Evolutionary conservation across 2,113 vertebrate genomes (phyloP), one percentile per base, ranked within the genome.

Genomic region (Zosterops pallidus): DNA sequence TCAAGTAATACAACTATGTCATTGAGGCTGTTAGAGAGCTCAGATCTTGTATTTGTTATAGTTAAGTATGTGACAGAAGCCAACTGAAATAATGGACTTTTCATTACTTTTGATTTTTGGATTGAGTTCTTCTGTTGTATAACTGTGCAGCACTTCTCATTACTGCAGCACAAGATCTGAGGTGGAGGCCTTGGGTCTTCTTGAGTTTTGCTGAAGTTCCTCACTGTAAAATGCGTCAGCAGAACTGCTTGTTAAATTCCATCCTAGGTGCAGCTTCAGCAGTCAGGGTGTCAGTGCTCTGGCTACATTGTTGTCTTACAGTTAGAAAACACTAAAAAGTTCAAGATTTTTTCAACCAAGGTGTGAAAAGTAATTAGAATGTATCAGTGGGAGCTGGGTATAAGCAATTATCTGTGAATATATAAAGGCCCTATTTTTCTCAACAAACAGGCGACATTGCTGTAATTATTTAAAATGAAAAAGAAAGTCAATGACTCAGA

Each of bases 381-480:
- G 65, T 94, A 96, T 97, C 77, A 4, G 62, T 86, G 86, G 56
- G 31, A 93, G 24, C 63, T 91, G 65, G 76, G 22, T 86, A 55
- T n/a, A 62, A 84, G 68, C 88, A 97, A 94, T 96, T 97, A 95
- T 90, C 94, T 96, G 6, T 96, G 90, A 96, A 95, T 95, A 96
- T 88, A 90, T 82, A 93, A 92, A 95, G 56, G 74, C 74, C 93
- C 82, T 83, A 35, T 94, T 97, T 96, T 95, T 82, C 89, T 85
- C 93, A 70, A 95, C 95, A 97, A 87, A 96, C 93, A 97, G 94
- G 80, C 13, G 12, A 74, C 64, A 62, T 93, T 91, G 60, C 95
- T 96, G 35, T 84, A 97, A 97, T 96, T 96, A 89, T 96, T 97
- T 96, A 86, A 97, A 96, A 97, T 96, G 71, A 97, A 96, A 95